Conservation (phyloP, 2,113 vertebrate species). For the Ceuthmochares aereus region DNA sequence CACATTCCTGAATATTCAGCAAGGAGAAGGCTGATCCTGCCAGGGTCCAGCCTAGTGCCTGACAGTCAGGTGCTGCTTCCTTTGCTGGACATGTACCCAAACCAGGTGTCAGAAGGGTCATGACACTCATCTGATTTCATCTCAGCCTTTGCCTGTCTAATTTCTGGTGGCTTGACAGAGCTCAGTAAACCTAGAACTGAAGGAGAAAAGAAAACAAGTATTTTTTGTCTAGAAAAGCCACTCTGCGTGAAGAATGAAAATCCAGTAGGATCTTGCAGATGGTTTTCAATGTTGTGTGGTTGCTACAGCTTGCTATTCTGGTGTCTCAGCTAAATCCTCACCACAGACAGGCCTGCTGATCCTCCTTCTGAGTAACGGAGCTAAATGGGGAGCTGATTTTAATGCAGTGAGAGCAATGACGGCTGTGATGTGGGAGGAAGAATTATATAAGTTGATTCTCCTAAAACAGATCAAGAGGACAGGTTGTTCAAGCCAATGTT, state of each 20-base stretch:
- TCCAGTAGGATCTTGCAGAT: background rate
- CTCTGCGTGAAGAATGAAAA: background rate
- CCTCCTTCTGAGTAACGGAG: background rate
- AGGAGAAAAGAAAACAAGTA: background rate
- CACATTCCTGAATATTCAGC: background rate
- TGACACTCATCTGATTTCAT: background rate
- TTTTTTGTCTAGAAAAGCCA: background rate
- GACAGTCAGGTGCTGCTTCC: background rate
- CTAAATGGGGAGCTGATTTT: background rate
- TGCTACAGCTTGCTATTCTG: background rate
- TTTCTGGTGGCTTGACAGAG: background rate
- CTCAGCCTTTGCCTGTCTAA: background rate
- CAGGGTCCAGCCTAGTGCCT: background rate
- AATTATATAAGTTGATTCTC: constrained; percentile 48
- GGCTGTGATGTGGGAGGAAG: constrained; percentile 26
- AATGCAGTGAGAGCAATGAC: background rate
- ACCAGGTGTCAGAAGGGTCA: background rate
- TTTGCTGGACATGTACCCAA: background rate
- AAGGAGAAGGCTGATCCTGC: background rate
- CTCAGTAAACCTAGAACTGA: background rate
- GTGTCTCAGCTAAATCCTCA: background rate
- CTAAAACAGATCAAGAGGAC: constrained; percentile 68
- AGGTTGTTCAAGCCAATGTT: constrained; percentile 65
- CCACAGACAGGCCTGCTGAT: background rate
- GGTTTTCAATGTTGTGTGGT: background rate